These are phyloP conservation scores for Melieria crassipennis DNA, from an alignment of 2,888 invertebrate genomes.

Conservation along the genomic window DNA sequence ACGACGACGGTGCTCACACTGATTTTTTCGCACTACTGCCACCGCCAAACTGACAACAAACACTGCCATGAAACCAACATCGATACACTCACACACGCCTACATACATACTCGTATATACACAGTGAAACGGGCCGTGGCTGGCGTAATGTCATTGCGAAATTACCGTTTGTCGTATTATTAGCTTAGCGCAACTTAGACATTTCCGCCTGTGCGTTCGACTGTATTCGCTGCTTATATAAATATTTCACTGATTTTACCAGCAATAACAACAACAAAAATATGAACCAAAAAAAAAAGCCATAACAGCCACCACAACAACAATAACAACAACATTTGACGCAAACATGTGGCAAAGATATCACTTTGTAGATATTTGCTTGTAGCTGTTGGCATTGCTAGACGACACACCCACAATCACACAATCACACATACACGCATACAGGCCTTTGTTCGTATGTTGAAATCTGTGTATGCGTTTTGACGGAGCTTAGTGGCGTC, in stretches of 20 bases:
- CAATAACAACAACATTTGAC: not conserved
- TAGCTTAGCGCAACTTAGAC: slow-evolving; percentile 26
- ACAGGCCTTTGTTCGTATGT: not conserved
- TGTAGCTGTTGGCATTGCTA: too few relatives aligned
- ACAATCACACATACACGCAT: not conserved
- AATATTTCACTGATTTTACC: not conserved
- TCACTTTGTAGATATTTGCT: not conserved
- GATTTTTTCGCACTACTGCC: too few relatives aligned
- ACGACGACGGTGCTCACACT: too few relatives aligned
- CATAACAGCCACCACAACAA: too few relatives aligned
- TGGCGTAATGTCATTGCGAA: slow-evolving; percentile 30
- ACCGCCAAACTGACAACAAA: too few relatives aligned
- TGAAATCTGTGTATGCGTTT: slow-evolving; percentile 7
- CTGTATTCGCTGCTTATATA: not conserved
- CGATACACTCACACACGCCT: slow-evolving; percentile 29
- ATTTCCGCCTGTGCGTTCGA: slow-evolving; percentile 15
- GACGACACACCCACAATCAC: not conserved
- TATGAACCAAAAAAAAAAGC: too few relatives aligned
- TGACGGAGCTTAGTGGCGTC: not conserved
- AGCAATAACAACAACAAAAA: too few relatives aligned
- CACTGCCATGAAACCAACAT: not conserved
- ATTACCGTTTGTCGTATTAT: slow-evolving; percentile 33
- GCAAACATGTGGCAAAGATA: not conserved
- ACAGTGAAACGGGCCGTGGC: slow-evolving; percentile 36
- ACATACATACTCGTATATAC: slow-evolving; percentile 3